Evolutionary conservation across 2,888 invertebrate species (phyloP), one percentile per base, ranked within the genome.

Genomic region (Synergus laeviventris): DNA sequence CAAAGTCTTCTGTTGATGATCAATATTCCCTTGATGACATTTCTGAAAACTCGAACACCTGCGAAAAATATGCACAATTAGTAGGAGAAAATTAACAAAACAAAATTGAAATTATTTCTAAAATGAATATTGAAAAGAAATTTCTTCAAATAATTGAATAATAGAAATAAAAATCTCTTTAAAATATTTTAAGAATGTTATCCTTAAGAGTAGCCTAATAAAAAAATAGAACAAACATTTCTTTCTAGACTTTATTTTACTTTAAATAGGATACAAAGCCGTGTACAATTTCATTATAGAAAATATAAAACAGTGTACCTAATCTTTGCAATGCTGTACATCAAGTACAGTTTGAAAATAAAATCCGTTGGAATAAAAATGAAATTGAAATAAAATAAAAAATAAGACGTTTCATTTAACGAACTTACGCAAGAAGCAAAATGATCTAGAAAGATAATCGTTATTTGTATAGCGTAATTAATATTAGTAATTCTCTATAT

Each of bases 161-260:
- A 49, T n/a, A 18, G 4, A 24, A 21, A 59, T 14, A 5, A 1
- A 59, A 24, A 5, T 21, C 11, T 21, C 24, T 16, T 42, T 9
- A 9, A 24, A 66, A 31, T 16, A 16, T 24, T 21, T 21, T 0
- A 45, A 42, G 2, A 49, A 70, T 16, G 18, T n/a, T 16, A 42
- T 45, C 39, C 56, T 21, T 1, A 42, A 7, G 2, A 42, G 42
- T 21, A 45, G 31, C 3, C 16, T 24, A 78, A 76, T 80, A 59
- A 49, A 54, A 21, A 45, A 70, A 16, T 16, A 8, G 66, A 14
- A 21, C 16, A 18, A 21, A 4, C 80, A 87, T 89, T 87, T 87
- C 90, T 90, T 90, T 90, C 89, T 90, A 90, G 90, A 90, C 89
- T 91, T 91, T 91, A 91, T 91, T 91, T 90, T 88, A 88, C 89